Base-by-base conservation (phyloP, 1,140 invertebrate genomes). In the Caenorhabditis brenneri region DNA sequence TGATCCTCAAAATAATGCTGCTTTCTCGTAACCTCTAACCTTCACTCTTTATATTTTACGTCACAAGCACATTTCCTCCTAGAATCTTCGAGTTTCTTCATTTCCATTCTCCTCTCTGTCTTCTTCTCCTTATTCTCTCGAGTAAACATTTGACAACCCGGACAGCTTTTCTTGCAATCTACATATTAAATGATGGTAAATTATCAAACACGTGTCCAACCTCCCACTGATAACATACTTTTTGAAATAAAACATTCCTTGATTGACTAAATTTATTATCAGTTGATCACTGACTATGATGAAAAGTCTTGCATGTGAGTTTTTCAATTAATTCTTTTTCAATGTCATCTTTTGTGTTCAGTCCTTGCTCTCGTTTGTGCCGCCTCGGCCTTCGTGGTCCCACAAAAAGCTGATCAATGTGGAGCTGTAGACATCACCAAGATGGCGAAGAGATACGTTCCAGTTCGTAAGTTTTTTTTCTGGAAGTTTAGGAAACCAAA, bases 141-240 rank as follows among this genome's bases (percentile, higher is more conserved):
- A 39, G 36, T 24, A 74, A 74, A 42, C 36, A 74, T 46, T 10
- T 24, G 15, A 74, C 36, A 74, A 74, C 36, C 65, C 65, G 65
- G 65, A 74, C 65, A 74, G 65, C n/a, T 74, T 74, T 74, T 42
- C 65, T 22, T 42, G 65, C 65, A 42, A 74, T 46, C 36, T 46
- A 31, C 65, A 33, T 65, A 22, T n/a, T 12, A 74, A 74, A 42
- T 74, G 12, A 24, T 36, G 58, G 31, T 36, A n/a, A n/a, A n/a
- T n/a, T n/a, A 36, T 19, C 58, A 12, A 74, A 16, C 65, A 74
- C 65, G 65, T 74, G 65, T 74, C 65, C 36, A 10, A 7, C 12
- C 22, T 36, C 15, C 65, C n/a, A 74, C 65, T 74, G 65, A 74
- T 74, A 74, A 74, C 27, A 74, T n/a, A n/a, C n/a, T n/a, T 2